Evolutionary conservation across 92 coral and sea anemone genomes (phyloP).

Genomic region (Phenganax marumi): DNA sequence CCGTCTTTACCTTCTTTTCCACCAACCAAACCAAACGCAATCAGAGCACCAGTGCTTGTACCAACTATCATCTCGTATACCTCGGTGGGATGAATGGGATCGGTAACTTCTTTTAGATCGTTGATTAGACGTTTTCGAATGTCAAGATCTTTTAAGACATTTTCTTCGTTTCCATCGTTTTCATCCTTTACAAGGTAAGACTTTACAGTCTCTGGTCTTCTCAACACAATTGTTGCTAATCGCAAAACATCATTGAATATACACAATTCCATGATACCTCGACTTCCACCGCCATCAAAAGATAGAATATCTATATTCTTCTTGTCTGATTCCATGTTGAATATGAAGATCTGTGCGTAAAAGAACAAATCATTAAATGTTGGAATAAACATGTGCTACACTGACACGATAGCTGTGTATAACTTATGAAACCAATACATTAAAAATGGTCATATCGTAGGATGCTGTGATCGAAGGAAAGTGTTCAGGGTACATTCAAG

Average conservation of each 20-base stretch:
- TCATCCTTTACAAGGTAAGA: background rate
- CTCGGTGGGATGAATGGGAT: constrained; percentile 48
- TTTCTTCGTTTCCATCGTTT: background rate
- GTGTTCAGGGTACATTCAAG: too few relatives aligned
- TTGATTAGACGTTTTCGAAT: background rate
- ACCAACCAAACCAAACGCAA: constrained; percentile 47
- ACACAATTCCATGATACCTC: constrained; percentile 36
- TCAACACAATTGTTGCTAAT: background rate
- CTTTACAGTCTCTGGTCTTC: constrained; percentile 3
- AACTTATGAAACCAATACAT: too few relatives aligned
- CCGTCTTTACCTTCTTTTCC: constrained; percentile 14
- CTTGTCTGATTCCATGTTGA: too few relatives aligned
- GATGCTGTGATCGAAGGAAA: too few relatives aligned
- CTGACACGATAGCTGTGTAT: too few relatives aligned
- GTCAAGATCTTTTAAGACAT: too few relatives aligned
- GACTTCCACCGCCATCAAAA: constrained; percentile 48
- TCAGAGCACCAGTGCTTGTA: constrained; percentile 43
- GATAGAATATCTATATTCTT: constrained; percentile 15
- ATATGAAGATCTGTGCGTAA: too few relatives aligned
- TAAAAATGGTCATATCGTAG: too few relatives aligned
- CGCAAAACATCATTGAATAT: constrained; percentile 34
- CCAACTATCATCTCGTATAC: constrained; percentile 38
- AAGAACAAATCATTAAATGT: too few relatives aligned
- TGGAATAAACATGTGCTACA: too few relatives aligned
- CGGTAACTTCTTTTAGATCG: background rate